Base-by-base conservation (phyloP, 1,140 invertebrate species). In the Hydropsyche tenuis region DNA sequence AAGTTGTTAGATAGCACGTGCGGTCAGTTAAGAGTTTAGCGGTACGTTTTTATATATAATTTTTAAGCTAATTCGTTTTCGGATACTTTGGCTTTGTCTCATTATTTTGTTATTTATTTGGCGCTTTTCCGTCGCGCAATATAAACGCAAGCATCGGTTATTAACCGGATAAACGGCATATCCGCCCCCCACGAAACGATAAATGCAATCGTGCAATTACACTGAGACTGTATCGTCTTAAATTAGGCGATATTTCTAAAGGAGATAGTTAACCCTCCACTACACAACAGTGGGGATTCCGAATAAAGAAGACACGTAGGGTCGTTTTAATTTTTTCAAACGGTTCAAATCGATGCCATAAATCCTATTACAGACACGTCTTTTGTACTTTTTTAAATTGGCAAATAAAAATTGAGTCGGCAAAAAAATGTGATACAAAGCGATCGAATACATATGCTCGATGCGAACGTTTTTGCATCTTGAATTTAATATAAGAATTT, bases 201-300 rank as follows among this genome's bases (percentile, higher is more conserved):
- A 60, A 56, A 12, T 25, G 22, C 56, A 25, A 25, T 12, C 7
- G 23, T 60, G 22, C 56, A 60, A 60, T 60, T 60, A 60, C 56
- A 60, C 22, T 9, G 56, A 20, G 56, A 20, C 56, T 20, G 56
- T 60, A 60, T 60, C 23, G 56, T 60, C 56, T 60, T 60, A 60
- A 60, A 60, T 60, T 60, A 60, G 56, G 56, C 56, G 56, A 60
- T 60, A 60, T 60, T 60, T 60, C 56, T 60, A 60, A 60, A 60
- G 25, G 56, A 60, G 56, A 60, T 60, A 60, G 20, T 60, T 60
- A 53, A 53, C 56, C 9, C 20, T 18, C 56, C 56, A 18, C 20
- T 23, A 20, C 22, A 22, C 12, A 60, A 23, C 18, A 9, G 56
- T 14, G 1, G 4, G 22, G 22, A 27, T 14, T 60, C 23, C 5